A percentile compares a stretch with the other conserved stretches of the same genome.
Evolutionary conservation across 2,888 invertebrate species (phyloP).

Genomic region (Brassicogethes aeneus): DNA sequence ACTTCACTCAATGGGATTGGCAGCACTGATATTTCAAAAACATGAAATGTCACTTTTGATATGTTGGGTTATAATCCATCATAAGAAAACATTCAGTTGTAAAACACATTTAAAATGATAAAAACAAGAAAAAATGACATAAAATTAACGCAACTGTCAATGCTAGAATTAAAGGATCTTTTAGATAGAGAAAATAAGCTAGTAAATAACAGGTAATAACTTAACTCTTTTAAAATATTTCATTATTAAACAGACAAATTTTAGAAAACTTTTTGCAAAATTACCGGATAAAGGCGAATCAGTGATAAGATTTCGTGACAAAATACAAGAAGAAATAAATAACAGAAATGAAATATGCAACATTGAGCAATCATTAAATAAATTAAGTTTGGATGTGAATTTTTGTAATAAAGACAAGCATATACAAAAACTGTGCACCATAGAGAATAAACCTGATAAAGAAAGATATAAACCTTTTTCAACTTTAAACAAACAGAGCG

Average conservation of each 20-base stretch:
- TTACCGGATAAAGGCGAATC: background rate
- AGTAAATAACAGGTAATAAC: background rate
- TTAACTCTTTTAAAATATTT: background rate
- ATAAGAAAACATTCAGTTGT: no score
- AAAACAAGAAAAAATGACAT: background rate
- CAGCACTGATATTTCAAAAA: no score
- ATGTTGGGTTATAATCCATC: no score
- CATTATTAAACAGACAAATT: background rate
- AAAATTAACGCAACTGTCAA: constrained; percentile 1
- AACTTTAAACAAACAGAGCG: background rate
- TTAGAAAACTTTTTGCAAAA: background rate
- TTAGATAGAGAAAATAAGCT: background rate
- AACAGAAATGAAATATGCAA: background rate
- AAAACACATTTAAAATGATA: no score
- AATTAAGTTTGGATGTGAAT: background rate
- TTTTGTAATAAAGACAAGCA: no score
- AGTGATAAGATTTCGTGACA: background rate
- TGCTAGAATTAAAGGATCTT: background rate
- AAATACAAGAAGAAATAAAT: background rate
- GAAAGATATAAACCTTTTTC: background rate
- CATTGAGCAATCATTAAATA: background rate
- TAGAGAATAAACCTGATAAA: background rate
- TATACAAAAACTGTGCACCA: background rate
- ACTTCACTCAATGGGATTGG: no score
- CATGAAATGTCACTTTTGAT: no score